Conservation (phyloP, 2,113 vertebrate species). For the Siniperca chuatsi region DNA sequence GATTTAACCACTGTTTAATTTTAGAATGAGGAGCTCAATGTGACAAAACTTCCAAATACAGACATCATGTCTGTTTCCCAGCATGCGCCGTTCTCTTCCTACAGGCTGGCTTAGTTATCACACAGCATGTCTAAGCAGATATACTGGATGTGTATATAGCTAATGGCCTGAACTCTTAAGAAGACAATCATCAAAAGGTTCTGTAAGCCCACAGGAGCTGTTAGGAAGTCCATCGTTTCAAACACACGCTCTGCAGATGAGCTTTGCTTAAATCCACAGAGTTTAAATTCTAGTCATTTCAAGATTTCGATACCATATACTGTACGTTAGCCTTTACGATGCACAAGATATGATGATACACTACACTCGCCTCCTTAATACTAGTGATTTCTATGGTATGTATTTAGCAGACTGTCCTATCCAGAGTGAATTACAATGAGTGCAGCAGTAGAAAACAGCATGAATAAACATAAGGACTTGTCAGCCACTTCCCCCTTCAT, state of each 20-base stretch:
- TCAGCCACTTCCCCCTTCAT: conserved; percentile 1
- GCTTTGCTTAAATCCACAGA: background rate
- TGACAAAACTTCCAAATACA: conserved; percentile 46
- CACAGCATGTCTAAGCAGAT: conserved; percentile 30
- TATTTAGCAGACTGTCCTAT: conserved; percentile 9
- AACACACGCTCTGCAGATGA: background rate
- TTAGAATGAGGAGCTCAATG: conserved; percentile 28
- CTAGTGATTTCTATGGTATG: background rate
- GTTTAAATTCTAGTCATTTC: conserved; percentile 6
- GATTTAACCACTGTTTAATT: conserved; percentile 70
- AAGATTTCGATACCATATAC: background rate
- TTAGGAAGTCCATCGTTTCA: background rate
- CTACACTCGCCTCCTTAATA: background rate
- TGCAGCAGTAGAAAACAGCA: conserved; percentile 4
- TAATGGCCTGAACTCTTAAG: conserved; percentile 6
- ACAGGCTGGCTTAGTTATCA: conserved; percentile 23
- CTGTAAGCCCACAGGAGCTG: background rate
- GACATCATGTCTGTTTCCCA: conserved; percentile 33
- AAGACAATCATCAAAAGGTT: conserved; percentile 21
- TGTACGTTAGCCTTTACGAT: background rate
- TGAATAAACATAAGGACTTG: conserved; percentile 14
- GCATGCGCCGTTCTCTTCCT: conserved; percentile 34
- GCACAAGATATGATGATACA: background rate
- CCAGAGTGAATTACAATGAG: conserved; percentile 3
- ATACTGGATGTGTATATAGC: background rate